phyloP scores from a whole-genome alignment of 2,888 invertebrate species.

The Salticus scenicus region DNA sequence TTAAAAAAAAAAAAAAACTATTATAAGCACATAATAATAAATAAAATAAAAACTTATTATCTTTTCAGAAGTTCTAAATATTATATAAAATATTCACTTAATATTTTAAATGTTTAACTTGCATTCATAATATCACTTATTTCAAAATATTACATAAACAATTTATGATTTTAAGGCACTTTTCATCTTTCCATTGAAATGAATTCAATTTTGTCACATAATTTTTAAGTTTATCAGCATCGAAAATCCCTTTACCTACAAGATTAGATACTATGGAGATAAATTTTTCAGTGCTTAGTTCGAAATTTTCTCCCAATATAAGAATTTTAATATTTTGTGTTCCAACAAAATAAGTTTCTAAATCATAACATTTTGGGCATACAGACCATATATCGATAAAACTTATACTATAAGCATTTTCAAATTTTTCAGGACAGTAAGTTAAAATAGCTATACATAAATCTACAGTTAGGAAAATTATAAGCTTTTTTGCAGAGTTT shows the following conservation, averaged over 20 bases:
- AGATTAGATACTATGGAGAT: conserved; percentile 10
- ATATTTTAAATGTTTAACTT: too few relatives aligned
- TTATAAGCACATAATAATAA: too few relatives aligned
- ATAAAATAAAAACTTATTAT: too few relatives aligned
- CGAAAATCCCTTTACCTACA: conserved; percentile 1
- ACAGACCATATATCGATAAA: conserved; percentile 34
- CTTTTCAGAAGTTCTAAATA: too few relatives aligned
- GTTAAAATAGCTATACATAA: conserved; percentile 41
- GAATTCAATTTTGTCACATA: conserved; percentile 28
- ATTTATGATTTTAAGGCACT: not conserved
- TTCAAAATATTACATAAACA: not conserved
- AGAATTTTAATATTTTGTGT: conserved; percentile 50
- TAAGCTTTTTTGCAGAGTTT: conserved; percentile 1
- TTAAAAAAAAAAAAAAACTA: too few relatives aligned
- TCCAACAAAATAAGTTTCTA: conserved; percentile 32
- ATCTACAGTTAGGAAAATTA: conserved; percentile 47
- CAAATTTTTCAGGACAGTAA: conserved; percentile 33
- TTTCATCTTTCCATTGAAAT: conserved; percentile 11
- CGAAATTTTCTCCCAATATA: not conserved
- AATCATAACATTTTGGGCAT: not conserved
- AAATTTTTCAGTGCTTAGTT: conserved; percentile 30
- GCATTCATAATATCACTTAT: too few relatives aligned
- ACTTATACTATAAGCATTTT: not conserved
- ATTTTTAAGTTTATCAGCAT: conserved; percentile 2
- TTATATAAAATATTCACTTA: too few relatives aligned